Evolutionary conservation across 2,888 invertebrate genomes (phyloP).

Genomic region (Lithophane semibrunnea): DNA sequence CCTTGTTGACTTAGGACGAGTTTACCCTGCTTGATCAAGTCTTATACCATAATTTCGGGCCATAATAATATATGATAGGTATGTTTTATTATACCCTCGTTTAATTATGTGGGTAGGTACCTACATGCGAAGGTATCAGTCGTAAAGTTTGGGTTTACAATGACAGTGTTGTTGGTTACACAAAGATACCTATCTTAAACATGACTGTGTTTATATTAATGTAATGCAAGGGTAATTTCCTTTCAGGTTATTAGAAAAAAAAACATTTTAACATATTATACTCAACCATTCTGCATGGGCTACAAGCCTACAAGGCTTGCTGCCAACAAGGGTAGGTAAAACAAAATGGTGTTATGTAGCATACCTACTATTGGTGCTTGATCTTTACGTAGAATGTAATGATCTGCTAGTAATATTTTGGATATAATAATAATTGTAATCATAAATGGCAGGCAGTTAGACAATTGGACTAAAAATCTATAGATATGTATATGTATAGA

Average conservation of each 20-base stretch:
- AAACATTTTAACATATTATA: too few relatives aligned
- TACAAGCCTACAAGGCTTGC: too few relatives aligned
- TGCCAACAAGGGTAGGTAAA: too few relatives aligned
- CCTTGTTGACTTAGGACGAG: slow-evolving; percentile 64
- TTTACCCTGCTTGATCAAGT: slow-evolving; percentile 63
- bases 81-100: slow-evolving; percentile 42
- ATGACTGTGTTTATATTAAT: slow-evolving; percentile 10
- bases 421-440: not conserved
- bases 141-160: slow-evolving; percentile 29
- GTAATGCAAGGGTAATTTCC: not conserved
- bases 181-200: slow-evolving; percentile 22
- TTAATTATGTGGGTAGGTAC: slow-evolving; percentile 40
- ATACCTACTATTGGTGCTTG: too few relatives aligned
- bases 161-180: not conserved
- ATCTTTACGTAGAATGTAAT: not conserved
- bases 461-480: too few relatives aligned
- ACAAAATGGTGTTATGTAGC: too few relatives aligned
- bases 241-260: not conserved
- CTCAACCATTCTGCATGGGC: too few relatives aligned
- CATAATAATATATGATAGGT: slow-evolving; percentile 58
- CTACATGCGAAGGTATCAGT: slow-evolving; percentile 8
- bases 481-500: not conserved
- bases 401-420: not conserved
- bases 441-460: not conserved
- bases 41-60: slow-evolving; percentile 61